A percentile compares a stretch with the other conserved stretches of the same genome.
phyloP scores from a whole-genome alignment of 2,888 invertebrate species.

The Athalia rosae region DNA sequence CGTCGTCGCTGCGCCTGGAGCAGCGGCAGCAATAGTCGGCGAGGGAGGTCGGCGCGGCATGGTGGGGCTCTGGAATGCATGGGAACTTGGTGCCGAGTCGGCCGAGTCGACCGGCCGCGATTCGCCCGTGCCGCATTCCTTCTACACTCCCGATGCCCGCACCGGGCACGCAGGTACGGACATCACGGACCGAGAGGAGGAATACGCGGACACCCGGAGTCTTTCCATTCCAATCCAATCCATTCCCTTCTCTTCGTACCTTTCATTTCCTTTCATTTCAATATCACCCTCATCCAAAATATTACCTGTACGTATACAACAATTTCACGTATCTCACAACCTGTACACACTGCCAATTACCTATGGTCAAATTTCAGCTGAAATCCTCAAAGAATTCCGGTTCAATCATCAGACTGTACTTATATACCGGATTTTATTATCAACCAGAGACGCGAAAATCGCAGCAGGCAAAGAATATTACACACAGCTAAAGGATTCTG shows the following conservation, averaged over 20 bases:
- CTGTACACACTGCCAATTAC: no score
- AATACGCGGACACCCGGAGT: constrained; percentile 33
- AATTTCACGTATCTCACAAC: no score
- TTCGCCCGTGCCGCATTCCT: constrained; percentile 67
- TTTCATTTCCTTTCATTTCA: constrained; percentile 45
- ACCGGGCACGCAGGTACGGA: constrained; percentile 66
- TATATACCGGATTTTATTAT: constrained; percentile 40
- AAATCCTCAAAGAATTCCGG: no score
- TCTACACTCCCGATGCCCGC: constrained; percentile 58
- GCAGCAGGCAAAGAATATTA: no score
- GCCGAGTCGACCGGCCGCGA: constrained; percentile 72
- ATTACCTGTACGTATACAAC: no score
- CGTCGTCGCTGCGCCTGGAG: constrained; percentile 42
- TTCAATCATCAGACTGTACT: constrained; percentile 41
- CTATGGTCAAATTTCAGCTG: no score
- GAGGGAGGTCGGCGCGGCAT: constrained; percentile 65
- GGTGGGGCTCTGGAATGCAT: constrained; percentile 73
- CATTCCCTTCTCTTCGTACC: constrained; percentile 43
- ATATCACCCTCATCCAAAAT: constrained; percentile 47
- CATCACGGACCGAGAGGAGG: constrained; percentile 40
- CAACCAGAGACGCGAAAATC: no score
- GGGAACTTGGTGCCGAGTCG: constrained; percentile 64
- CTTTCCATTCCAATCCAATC: constrained; percentile 47
- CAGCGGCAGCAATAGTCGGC: constrained; percentile 48
- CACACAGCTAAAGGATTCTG: no score